Conservation (phyloP, 2,888 invertebrate species). For the Lycia hirtaria region DNA sequence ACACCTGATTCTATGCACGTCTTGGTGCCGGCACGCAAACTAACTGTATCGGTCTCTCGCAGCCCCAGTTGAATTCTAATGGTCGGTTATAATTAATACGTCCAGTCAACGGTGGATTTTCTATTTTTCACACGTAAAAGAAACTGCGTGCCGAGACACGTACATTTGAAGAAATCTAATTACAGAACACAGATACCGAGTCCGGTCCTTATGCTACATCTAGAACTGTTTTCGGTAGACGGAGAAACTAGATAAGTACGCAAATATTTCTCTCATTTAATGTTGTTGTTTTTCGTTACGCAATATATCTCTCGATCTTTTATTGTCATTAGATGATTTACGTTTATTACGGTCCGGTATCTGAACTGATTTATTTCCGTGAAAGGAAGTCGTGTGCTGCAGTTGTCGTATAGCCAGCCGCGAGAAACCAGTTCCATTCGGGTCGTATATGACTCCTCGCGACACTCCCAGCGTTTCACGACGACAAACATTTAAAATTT, state of each 20-base stretch:
- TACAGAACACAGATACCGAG: conserved; percentile 58
- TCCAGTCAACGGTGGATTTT: conserved; percentile 84
- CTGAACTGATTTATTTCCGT: conserved; percentile 45
- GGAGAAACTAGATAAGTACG: conserved; percentile 18
- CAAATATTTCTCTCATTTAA: conserved; percentile 17
- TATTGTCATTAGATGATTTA: conserved; percentile 19
- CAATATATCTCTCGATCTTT: conserved; percentile 26
- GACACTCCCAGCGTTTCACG: conserved; percentile 81
- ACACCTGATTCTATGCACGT: conserved; percentile 77
- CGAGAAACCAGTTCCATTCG: conserved; percentile 76
- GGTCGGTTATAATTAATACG: conserved; percentile 78
- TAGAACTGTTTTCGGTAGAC: conserved; percentile 19
- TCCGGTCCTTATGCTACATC: conserved; percentile 17
- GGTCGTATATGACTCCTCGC: conserved; percentile 76
- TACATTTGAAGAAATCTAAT: conserved; percentile 77
- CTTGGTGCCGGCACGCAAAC: conserved; percentile 70
- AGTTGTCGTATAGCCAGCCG: conserved; percentile 58
- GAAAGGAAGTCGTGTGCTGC: conserved; percentile 54
- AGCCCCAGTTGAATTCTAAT: conserved; percentile 80
- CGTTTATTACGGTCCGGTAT: conserved; percentile 13
- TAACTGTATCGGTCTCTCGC: conserved; percentile 78
- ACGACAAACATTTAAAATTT: conserved; percentile 82
- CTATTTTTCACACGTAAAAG: conserved; percentile 85
- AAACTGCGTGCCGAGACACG: conserved; percentile 75
- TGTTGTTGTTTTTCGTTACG: conserved; percentile 17